phyloP scores from a whole-genome alignment of 2,113 vertebrate genomes.

The Nibea albiflora region DNA sequence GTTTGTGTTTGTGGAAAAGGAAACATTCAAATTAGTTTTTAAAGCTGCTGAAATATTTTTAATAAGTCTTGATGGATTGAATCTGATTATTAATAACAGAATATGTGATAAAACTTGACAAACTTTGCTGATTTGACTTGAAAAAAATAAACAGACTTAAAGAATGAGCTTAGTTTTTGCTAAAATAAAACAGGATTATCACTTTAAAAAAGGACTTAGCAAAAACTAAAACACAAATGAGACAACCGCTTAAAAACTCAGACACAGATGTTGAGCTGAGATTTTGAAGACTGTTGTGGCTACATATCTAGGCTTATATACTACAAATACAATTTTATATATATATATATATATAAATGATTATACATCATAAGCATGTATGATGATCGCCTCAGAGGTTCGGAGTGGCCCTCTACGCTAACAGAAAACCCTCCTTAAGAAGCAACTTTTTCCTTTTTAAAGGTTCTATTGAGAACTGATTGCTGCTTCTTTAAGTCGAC shows the following conservation, averaged over 20 bases:
- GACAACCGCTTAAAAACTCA: background rate
- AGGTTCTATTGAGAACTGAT: too few species aligned
- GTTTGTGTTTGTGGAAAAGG: background rate
- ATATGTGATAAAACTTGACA: background rate
- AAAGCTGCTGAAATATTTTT: background rate
- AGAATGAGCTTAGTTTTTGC: background rate
- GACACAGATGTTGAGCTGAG: background rate
- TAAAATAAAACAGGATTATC: background rate
- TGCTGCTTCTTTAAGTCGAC: too few species aligned
- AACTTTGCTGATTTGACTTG: background rate
- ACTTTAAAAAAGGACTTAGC: too few species aligned
- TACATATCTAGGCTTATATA: background rate
- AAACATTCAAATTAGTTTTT: background rate
- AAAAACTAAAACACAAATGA: background rate
- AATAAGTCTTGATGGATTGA: background rate
- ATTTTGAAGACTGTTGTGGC: background rate
- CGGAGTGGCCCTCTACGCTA: background rate
- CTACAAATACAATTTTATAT: too few species aligned
- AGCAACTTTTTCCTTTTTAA: too few species aligned
- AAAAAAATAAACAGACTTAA: background rate
- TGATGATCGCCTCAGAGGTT: background rate
- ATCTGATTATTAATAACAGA: background rate
- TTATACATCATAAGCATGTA: background rate
- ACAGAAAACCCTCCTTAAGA: too few species aligned
- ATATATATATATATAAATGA: background rate